Evolutionary conservation across 2,888 invertebrate species (phyloP).

Genomic region (Dryocosmus kuriphilus): DNA sequence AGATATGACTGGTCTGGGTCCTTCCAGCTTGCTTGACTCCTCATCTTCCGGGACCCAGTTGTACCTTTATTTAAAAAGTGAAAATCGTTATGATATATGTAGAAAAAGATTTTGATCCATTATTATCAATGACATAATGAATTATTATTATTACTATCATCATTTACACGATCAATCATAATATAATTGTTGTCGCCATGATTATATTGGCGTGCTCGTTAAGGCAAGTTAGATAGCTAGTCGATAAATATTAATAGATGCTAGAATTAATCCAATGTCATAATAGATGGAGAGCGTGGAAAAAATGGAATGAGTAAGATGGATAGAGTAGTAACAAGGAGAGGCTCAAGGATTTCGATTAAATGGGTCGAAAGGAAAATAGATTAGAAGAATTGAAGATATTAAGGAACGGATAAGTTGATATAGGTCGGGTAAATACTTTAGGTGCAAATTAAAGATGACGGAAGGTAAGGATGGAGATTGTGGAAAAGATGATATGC

Average conservation of each 20-base stretch:
- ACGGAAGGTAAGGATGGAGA: too few relatives aligned
- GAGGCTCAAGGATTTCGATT: too few relatives aligned
- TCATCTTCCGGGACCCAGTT: slow-evolving; percentile 90
- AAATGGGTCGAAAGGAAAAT: too few relatives aligned
- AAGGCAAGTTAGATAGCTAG: not conserved
- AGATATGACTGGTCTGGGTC: slow-evolving; percentile 80
- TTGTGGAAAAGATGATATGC: too few relatives aligned
- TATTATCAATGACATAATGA: not conserved
- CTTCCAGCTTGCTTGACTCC: slow-evolving; percentile 85
- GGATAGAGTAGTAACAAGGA: not conserved
- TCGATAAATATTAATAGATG: slow-evolving; percentile 17
- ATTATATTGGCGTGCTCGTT: not conserved
- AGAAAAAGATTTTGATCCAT: not conserved
- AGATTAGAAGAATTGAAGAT: too few relatives aligned
- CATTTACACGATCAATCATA: not conserved
- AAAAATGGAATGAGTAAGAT: not conserved
- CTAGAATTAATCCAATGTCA: not conserved
- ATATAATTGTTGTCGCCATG: not conserved
- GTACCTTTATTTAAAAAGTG: slow-evolving; percentile 76
- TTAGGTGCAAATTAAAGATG: too few relatives aligned
- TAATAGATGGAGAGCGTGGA: not conserved
- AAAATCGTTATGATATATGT: not conserved
- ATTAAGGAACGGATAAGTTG: too few relatives aligned
- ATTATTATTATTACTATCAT: not conserved
- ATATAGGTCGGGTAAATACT: too few relatives aligned